Evolutionary conservation across 2,797 vertebrate genomes (phyloP).

Genomic region (Microctenopoma lineatum): DNA sequence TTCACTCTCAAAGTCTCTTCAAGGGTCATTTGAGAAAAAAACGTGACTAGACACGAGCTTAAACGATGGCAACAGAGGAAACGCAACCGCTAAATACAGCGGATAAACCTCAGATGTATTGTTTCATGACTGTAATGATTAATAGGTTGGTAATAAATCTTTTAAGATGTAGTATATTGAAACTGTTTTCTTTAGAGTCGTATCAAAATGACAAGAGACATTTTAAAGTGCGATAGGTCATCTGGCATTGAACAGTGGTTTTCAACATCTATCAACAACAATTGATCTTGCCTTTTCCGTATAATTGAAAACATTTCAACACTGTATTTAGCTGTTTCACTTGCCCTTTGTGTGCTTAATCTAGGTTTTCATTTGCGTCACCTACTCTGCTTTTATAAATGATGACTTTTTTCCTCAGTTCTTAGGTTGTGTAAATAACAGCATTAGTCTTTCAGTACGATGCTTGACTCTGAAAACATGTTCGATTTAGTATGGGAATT

Average conservation of each 20-base stretch:
- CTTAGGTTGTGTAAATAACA: constrained; percentile 30
- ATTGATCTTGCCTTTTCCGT: constrained; percentile 19
- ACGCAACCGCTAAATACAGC: constrained; percentile 17
- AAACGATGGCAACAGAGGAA: constrained; percentile 14
- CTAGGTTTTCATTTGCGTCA: constrained; percentile 22
- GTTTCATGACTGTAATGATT: constrained; percentile 13
- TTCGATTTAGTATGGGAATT: constrained; percentile 7
- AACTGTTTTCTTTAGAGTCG: constrained; percentile 15
- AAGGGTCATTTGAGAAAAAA: constrained; percentile 36
- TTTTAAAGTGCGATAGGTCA: neutral
- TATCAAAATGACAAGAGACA: constrained; percentile 19
- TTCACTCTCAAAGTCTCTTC: constrained; percentile 50
- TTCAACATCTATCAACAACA: constrained; percentile 19
- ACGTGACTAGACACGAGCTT: constrained; percentile 2
- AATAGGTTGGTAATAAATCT: constrained; percentile 20
- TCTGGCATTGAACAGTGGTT: constrained; percentile 15
- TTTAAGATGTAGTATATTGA: neutral
- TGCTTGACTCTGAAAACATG: constrained; percentile 20
- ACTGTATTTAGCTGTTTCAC: constrained; percentile 18
- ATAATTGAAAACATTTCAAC: constrained; percentile 10
- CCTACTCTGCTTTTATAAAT: constrained; percentile 26
- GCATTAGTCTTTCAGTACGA: constrained; percentile 7
- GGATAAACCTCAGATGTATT: constrained; percentile 27
- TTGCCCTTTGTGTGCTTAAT: neutral
- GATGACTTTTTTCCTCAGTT: constrained; percentile 22